Evolutionary conservation across 2,888 invertebrate species (phyloP).

Genomic region (Brenthis hecate): DNA sequence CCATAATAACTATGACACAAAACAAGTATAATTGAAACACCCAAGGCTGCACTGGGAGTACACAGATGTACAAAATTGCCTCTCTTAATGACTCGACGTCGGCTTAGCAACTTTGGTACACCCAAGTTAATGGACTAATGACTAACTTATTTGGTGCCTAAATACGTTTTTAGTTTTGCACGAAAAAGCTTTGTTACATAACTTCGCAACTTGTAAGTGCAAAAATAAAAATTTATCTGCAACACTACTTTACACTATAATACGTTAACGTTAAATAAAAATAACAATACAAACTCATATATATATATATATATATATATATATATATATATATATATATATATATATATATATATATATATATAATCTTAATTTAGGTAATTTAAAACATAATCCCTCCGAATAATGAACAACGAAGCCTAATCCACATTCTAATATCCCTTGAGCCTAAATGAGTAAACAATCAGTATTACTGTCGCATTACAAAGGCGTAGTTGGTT

Average conservation of each 20-base stretch:
- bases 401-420: background rate
- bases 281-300: background rate
- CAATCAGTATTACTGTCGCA: slow-evolving; percentile 25
- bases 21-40: background rate
- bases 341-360: too few relatives aligned
- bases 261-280: background rate
- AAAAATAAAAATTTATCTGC: slow-evolving; percentile 1
- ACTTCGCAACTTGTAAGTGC: background rate
- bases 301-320: too few relatives aligned
- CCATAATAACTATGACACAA: background rate
- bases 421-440: background rate
- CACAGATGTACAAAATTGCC: slow-evolving; percentile 24
- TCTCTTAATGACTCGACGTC: slow-evolving; percentile 6
- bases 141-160: slow-evolving; percentile 16
- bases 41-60: slow-evolving; percentile 7
- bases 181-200: slow-evolving; percentile 16
- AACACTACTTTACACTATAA: background rate
- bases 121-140: slow-evolving; percentile 16
- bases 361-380: background rate
- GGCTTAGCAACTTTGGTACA: slow-evolving; percentile 18
- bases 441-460: slow-evolving; percentile 17
- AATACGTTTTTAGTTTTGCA: slow-evolving; percentile 8
- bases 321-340: too few relatives aligned
- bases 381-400: background rate
- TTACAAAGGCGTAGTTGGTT: slow-evolving; percentile 28